These are phyloP conservation scores for Ophiodon elongatus DNA, from an alignment of 2,113 vertebrate species.

Conservation along the genomic window DNA sequence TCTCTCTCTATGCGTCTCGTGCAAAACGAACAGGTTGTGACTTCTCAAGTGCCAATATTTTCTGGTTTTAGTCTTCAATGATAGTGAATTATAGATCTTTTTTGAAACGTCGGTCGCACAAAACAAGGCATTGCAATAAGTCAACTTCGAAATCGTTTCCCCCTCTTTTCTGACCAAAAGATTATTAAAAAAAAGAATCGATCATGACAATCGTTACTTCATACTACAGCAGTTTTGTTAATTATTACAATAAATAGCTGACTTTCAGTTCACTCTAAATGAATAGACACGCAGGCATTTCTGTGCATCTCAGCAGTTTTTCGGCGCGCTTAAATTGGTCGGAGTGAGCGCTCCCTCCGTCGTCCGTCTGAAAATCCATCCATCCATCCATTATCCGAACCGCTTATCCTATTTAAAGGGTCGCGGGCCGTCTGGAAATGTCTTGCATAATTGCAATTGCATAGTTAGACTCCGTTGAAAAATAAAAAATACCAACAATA, in stretches of 20 bases:
- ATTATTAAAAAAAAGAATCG: not conserved
- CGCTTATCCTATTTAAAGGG: no score
- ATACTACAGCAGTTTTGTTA: not conserved
- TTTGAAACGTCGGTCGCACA: not conserved
- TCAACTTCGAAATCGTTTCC: not conserved
- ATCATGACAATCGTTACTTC: not conserved
- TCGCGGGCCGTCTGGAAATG: no score
- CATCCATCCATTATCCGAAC: no score
- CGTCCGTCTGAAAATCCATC: no score
- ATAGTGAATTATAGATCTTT: not conserved
- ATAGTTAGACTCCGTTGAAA: not conserved
- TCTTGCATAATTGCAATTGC: not conserved
- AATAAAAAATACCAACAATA: not conserved
- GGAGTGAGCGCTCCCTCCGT: not conserved
- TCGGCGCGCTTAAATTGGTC: slow-evolving; percentile 11
- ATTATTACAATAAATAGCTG: not conserved
- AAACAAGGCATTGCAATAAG: not conserved
- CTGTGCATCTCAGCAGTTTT: slow-evolving; percentile 27
- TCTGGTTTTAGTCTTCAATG: no score
- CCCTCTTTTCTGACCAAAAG: not conserved
- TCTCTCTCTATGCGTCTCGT: no score
- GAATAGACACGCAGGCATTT: not conserved
- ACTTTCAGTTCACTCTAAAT: not conserved
- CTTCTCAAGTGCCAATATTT: not conserved
- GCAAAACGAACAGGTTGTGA: not conserved